phyloP scores from a whole-genome alignment of 2,113 vertebrate genomes.

The Nanorana parkeri region DNA sequence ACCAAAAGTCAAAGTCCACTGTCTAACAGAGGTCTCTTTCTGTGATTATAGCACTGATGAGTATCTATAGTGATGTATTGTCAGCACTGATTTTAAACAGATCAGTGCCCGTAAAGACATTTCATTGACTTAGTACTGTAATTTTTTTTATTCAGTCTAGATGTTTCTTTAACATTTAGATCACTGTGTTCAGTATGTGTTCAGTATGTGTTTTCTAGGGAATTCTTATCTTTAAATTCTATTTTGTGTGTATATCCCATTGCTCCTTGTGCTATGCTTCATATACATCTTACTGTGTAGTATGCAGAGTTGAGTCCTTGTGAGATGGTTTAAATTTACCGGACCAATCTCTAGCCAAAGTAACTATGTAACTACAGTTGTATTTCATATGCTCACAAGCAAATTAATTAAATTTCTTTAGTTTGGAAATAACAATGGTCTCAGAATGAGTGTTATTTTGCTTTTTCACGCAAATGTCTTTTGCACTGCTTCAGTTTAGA shows the following conservation, averaged over 20 bases:
- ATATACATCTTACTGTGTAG: conserved; percentile 24
- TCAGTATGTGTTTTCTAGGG: conserved; percentile 14
- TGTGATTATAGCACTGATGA: not conserved
- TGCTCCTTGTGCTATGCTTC: conserved; percentile 8
- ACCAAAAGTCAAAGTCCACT: too few relatives aligned
- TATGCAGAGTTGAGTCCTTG: conserved; percentile 11
- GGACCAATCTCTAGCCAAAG: conserved; percentile 36
- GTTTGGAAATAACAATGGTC: conserved; percentile 25
- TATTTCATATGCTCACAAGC: conserved; percentile 44
- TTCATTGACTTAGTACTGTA: not conserved
- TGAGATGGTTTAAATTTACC: conserved; percentile 11
- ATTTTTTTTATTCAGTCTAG: too few relatives aligned
- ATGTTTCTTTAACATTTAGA: too few relatives aligned
- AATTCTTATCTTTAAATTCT: not conserved
- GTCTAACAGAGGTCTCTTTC: not conserved
- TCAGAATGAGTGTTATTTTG: conserved; percentile 25
- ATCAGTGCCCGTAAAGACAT: not conserved
- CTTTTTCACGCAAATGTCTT: not conserved
- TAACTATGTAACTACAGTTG: conserved; percentile 28
- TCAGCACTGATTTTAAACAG: conserved; percentile 9
- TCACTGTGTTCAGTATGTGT: not conserved
- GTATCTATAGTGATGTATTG: not conserved
- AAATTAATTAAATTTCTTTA: conserved; percentile 37
- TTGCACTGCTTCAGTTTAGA: not conserved
- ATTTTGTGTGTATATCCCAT: conserved; percentile 2